Evolutionary conservation across 2,888 invertebrate genomes (phyloP), one percentile per base, ranked within the genome.

Genomic region (Pandemis cinnamomeana): DNA sequence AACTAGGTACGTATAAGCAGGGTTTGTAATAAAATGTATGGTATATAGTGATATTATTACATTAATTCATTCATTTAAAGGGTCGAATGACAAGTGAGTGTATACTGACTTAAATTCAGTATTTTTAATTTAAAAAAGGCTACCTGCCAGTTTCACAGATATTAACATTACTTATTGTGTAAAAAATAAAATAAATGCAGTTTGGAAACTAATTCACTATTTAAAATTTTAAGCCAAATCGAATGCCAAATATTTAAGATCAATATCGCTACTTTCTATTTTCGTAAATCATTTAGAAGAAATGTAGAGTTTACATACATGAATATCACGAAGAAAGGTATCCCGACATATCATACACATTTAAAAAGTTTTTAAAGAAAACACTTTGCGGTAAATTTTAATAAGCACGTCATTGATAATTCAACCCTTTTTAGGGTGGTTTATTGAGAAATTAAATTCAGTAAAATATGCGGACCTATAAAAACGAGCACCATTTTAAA

Each of bases 231-330:
- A 87, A 83, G 91, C 92, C 91, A 91, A 92, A 91, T 79, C 77
- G 72, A 84, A 85, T 91, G 92, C 92, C 92, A 92, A 92, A 92
- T 88, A 86, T 85, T 83, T 78, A 77, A 78, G 80, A 70, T 67
- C 53, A 81, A 82, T 69, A 75, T 82, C 81, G 77, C 76, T 73
- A 78, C 72, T 74, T 71, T 67, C 75, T 80, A 80, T 81, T 81
- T 81, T 80, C 79, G 78, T 80, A 80, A 72, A 76, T 76, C 76
- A 63, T 78, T 73, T 78, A 76, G 73, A 72, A 76, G 70, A 71
- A 75, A 27, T 61, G 55, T 66, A 63, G 71, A 68, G 70, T 75
- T 69, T 75, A 70, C 71, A 76, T 71, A 66, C 66, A 72, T 76
- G 64, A 44, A 79, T 80, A 78, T 77, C 71, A 44, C 63, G 61